A percentile compares a stretch with the other conserved stretches of the same genome.
Evolutionary conservation across 2,888 invertebrate genomes (phyloP).

Genomic region (Cephus nigrinus): DNA sequence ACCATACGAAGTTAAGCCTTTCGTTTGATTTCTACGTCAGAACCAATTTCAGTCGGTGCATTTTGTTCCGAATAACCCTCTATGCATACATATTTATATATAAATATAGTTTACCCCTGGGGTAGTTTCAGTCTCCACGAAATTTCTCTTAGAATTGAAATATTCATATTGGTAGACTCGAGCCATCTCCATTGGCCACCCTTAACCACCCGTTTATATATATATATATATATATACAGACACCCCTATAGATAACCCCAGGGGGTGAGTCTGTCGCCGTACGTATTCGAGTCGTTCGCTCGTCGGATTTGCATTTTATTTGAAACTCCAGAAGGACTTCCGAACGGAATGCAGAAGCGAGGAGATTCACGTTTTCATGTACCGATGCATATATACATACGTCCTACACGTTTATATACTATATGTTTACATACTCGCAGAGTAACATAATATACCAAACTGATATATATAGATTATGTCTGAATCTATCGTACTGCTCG

Average conservation of each 20-base stretch:
- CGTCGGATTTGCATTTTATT: constrained; percentile 61
- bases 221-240: background rate
- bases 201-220: background rate
- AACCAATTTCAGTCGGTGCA: no score
- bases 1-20: no score
- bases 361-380: constrained; percentile 9
- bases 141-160: constrained; percentile 56
- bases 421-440: background rate
- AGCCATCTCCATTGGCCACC: constrained; percentile 6
- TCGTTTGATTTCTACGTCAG: no score
- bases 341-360: constrained; percentile 44
- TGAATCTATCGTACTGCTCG: no score
- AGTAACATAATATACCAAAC: no score
- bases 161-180: constrained; percentile 51
- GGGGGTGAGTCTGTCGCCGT: constrained; percentile 8
- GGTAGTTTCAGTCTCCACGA: constrained; percentile 36
- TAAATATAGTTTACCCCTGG: no score
- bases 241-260: background rate
- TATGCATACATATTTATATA: no score
- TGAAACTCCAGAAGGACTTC: constrained; percentile 48
- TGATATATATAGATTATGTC: no score
- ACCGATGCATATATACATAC: background rate
- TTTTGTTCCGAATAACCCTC: no score
- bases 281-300: constrained; percentile 10
- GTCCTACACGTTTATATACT: background rate